These are phyloP conservation scores for Diplazon laetatorius DNA, from an alignment of 2,888 invertebrate genomes.

Conservation along the genomic window DNA sequence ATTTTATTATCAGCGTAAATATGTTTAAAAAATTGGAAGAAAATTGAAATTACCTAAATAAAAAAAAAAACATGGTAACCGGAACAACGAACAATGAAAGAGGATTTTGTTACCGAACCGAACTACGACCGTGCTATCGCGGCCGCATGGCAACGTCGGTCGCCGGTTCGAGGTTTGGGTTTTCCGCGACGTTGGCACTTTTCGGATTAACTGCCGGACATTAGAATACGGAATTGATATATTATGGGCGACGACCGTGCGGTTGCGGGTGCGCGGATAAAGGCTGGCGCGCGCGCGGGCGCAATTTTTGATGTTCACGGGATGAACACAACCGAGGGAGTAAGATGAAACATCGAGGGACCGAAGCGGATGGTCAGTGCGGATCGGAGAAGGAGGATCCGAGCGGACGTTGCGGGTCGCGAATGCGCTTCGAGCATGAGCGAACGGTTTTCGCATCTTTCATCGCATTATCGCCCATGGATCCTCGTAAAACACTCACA, in stretches of 20 bases:
- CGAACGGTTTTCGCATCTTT: constrained; percentile 79
- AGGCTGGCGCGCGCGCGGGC: too few species aligned
- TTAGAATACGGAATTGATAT: constrained; percentile 83
- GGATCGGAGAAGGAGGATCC: constrained; percentile 68
- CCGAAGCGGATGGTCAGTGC: constrained; percentile 57
- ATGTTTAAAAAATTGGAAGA: too few species aligned
- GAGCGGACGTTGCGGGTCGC: constrained; percentile 74
- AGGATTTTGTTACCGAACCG: background rate
- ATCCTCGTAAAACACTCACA: constrained; percentile 79
- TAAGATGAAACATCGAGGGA: constrained; percentile 62
- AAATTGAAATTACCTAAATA: too few species aligned
- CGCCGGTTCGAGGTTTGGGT: constrained; percentile 71
- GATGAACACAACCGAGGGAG: constrained; percentile 47
- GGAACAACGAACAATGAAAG: background rate
- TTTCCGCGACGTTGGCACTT: constrained; percentile 82
- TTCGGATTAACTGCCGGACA: constrained; percentile 82
- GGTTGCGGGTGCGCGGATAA: constrained; percentile 44
- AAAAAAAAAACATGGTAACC: too few species aligned
- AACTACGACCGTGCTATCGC: constrained; percentile 15
- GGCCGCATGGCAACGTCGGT: constrained; percentile 30
- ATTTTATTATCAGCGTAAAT: too few species aligned
- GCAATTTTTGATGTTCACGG: constrained; percentile 45
- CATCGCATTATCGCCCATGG: constrained; percentile 80
- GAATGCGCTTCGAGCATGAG: constrained; percentile 80
- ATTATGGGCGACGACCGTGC: constrained; percentile 73